A percentile compares a stretch with the other conserved stretches of the same genome.
phyloP scores from a whole-genome alignment of 2,888 invertebrate genomes.

The Hirtodrosophila cameraria region DNA sequence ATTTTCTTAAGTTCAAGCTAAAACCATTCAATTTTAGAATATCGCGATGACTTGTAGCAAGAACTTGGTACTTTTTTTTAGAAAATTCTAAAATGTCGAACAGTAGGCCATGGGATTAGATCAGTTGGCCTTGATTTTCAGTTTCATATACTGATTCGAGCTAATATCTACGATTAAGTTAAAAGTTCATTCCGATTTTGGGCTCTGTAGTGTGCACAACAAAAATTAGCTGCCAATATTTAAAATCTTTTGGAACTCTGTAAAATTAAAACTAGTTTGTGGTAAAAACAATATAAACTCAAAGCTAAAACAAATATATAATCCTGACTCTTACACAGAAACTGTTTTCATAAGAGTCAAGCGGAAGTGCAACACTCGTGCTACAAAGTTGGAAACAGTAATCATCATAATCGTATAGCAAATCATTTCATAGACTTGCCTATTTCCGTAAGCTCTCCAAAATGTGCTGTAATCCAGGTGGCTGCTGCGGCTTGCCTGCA shows the following conservation, averaged over 20 bases:
- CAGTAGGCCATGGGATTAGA: too few species aligned
- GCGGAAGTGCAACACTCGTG: constrained; percentile 3
- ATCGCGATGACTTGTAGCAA: too few species aligned
- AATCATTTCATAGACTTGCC: background rate
- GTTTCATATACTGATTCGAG: too few species aligned
- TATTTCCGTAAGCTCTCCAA: constrained; percentile 34
- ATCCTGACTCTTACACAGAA: too few species aligned
- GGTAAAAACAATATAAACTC: too few species aligned
- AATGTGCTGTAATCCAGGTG: constrained; percentile 61
- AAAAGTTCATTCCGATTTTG: constrained; percentile 5
- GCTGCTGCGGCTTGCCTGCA: constrained; percentile 60
- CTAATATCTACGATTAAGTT: too few species aligned
- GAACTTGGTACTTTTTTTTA: too few species aligned
- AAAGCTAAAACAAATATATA: too few species aligned
- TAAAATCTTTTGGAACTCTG: constrained; percentile 23
- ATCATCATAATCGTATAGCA: background rate
- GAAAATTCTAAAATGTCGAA: too few species aligned
- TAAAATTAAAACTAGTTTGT: constrained; percentile 9
- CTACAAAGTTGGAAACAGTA: constrained; percentile 1
- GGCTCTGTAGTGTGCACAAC: constrained; percentile 46
- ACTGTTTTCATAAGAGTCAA: background rate
- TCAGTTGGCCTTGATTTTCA: too few species aligned
- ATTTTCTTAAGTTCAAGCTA: too few species aligned
- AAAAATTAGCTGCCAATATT: constrained; percentile 15
- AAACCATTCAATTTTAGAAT: too few species aligned